Evolutionary conservation across 2,888 invertebrate genomes (phyloP).

Genomic region (Synergus umbraculus): DNA sequence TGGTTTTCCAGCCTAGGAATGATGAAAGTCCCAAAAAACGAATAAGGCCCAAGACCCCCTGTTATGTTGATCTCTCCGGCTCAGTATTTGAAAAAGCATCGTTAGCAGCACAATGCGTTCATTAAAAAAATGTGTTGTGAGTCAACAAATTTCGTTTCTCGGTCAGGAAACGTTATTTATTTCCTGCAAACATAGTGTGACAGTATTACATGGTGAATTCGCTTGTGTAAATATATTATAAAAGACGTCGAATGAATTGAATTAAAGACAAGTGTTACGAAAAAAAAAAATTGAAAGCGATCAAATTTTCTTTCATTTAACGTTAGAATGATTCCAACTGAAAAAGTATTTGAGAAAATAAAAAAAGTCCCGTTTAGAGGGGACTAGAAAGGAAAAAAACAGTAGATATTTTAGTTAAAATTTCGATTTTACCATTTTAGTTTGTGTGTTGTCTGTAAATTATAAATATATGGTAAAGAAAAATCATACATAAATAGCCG

Average conservation of each 20-base stretch:
- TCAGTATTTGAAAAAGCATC: conserved; percentile 37
- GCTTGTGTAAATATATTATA: conserved; percentile 20
- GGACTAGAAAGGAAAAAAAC: no score
- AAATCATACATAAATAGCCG: neutral
- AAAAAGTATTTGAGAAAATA: neutral
- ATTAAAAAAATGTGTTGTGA: conserved; percentile 38
- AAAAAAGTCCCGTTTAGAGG: neutral
- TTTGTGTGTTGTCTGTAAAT: neutral
- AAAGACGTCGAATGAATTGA: neutral
- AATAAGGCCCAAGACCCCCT: conserved; percentile 26
- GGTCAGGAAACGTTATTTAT: conserved; percentile 17
- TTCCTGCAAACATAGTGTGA: conserved; percentile 24
- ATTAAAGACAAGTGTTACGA: neutral
- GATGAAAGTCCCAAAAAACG: conserved; percentile 26
- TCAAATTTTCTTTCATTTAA: neutral
- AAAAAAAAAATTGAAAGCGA: neutral
- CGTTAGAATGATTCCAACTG: neutral
- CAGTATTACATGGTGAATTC: conserved; percentile 32
- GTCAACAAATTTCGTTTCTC: conserved; percentile 35
- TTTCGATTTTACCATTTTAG: no score
- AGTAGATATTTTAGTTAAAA: no score
- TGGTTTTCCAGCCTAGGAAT: conserved; percentile 31
- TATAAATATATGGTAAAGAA: neutral
- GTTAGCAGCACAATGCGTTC: conserved; percentile 38
- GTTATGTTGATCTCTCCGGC: conserved; percentile 33